phyloP scores from a whole-genome alignment of 2,113 vertebrate genomes.

The Anhinga anhinga region DNA sequence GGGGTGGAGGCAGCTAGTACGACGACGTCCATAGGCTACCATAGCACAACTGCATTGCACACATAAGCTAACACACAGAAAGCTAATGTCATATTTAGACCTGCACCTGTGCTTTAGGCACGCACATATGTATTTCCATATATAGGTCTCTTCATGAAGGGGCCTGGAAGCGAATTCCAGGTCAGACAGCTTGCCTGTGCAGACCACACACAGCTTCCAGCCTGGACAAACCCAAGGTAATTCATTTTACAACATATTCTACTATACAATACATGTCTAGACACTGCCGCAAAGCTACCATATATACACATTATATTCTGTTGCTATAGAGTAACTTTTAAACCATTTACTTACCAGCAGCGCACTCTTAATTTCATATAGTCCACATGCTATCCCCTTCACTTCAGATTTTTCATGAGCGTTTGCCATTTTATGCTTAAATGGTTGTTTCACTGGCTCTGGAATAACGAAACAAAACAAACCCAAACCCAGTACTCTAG shows the following conservation, averaged over 20 bases:
- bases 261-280: not conserved
- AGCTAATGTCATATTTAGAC: not conserved
- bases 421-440: slow-evolving; percentile 2
- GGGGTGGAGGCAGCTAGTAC: fast-evolving
- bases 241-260: not conserved
- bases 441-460: slow-evolving; percentile 56
- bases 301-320: not conserved
- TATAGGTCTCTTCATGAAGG: not conserved
- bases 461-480: not conserved
- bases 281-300: not conserved
- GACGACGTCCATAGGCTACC: fast-evolving
- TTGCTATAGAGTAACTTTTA: not conserved
- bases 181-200: not conserved
- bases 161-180: not conserved
- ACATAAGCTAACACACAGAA: not conserved
- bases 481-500: not conserved
- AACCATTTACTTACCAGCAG: slow-evolving; percentile 75
- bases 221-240: not conserved
- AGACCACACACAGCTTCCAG: not conserved
- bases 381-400: slow-evolving; percentile 70
- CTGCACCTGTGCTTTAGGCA: not conserved
- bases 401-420: slow-evolving; percentile 56
- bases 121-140: not conserved
- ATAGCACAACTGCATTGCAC: fast-evolving
- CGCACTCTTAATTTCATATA: slow-evolving; percentile 74